These are phyloP conservation scores for Tyrannus savana DNA, from an alignment of 2,113 vertebrate genomes.

Conservation along the genomic window DNA sequence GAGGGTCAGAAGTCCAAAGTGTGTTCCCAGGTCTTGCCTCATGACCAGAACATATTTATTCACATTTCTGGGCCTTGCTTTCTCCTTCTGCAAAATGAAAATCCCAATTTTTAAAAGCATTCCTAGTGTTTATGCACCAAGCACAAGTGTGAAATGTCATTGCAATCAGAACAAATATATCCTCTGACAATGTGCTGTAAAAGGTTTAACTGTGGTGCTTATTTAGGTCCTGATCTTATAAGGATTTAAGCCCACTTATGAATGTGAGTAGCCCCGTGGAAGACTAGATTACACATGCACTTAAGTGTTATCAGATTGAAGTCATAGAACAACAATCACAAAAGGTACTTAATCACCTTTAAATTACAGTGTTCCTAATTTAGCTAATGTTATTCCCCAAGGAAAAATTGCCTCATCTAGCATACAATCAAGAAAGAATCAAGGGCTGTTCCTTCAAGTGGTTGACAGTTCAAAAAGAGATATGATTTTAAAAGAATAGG, in stretches of 20 bases:
- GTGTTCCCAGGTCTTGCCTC: background rate
- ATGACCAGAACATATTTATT: background rate
- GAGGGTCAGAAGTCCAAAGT: background rate
- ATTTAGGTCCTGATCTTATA: background rate
- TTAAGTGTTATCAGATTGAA: slow-evolving; percentile 65
- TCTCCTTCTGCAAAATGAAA: background rate
- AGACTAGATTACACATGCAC: slow-evolving; percentile 55
- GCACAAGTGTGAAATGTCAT: background rate
- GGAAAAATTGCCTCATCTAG: slow-evolving; percentile 64
- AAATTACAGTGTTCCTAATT: slow-evolving; percentile 67
- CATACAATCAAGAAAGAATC: slow-evolving; percentile 52
- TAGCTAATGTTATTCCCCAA: slow-evolving; percentile 60
- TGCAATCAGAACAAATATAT: background rate
- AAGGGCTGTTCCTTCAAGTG: slow-evolving; percentile 58
- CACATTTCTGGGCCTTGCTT: background rate
- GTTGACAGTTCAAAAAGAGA: slow-evolving; percentile 56
- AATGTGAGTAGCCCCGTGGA: slow-evolving; percentile 29
- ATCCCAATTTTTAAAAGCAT: background rate
- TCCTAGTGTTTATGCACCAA: background rate
- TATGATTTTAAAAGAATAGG: background rate
- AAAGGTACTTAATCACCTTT: slow-evolving; percentile 66
- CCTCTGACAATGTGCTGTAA: background rate
- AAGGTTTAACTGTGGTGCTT: background rate
- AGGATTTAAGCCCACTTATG: slow-evolving; percentile 25
- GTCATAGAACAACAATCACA: slow-evolving; percentile 55